phyloP scores from a whole-genome alignment of 2,113 vertebrate genomes.

The Tenebrosternarchus preto region DNA sequence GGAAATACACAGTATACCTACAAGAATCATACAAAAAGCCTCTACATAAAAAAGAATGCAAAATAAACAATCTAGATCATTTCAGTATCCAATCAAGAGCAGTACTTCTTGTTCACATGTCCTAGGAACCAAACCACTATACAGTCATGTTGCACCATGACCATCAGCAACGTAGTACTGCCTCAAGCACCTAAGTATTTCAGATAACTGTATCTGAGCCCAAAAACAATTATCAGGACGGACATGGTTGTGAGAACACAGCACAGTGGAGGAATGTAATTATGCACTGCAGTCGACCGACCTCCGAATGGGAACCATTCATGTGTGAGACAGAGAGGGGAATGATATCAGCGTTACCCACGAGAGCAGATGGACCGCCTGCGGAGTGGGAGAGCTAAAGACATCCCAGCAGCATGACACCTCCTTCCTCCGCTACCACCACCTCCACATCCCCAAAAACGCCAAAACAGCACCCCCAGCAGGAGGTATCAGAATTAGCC shows the following conservation, averaged over 20 bases:
- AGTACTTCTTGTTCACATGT: no score
- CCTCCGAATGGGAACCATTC: background rate
- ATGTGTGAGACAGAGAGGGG: constrained; percentile 2
- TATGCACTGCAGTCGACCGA: background rate
- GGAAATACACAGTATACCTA: no score
- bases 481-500: background rate
- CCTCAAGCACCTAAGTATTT: no score
- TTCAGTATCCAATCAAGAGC: no score
- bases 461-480: background rate
- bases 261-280: background rate
- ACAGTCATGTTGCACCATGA: no score
- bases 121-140: no score
- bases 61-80: no score
- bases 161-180: no score
- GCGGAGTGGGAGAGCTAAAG: background rate
- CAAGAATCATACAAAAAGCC: no score
- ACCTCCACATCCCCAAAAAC: background rate
- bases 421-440: background rate
- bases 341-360: background rate
- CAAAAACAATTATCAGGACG: background rate
- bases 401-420: background rate
- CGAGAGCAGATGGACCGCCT: constrained; percentile 7
- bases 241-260: constrained; percentile 4
- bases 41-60: no score
- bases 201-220: no score